phyloP scores from a whole-genome alignment of 1,140 invertebrate genomes.

The Drosophila parvula region DNA sequence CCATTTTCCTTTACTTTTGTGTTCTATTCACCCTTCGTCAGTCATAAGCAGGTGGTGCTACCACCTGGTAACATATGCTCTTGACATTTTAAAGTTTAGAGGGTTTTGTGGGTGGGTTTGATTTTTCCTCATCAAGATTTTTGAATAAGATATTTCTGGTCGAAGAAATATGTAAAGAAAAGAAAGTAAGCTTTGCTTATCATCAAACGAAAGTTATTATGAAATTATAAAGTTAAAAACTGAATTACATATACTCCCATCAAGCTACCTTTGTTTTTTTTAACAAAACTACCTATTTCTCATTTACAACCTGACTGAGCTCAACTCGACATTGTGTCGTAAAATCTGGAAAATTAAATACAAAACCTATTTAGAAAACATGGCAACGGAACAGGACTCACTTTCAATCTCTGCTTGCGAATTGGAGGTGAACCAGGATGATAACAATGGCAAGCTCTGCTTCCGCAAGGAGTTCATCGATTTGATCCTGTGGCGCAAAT shows the following conservation, averaged over 20 bases:
- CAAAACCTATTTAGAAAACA: not conserved
- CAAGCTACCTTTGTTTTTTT: not conserved
- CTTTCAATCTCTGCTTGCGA: not conserved
- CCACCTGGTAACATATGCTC: slow-evolving; percentile 45
- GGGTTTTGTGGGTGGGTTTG: too few relatives aligned
- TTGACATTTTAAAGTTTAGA: slow-evolving; percentile 13
- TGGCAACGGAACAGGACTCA: not conserved
- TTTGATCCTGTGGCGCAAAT: slow-evolving; percentile 38
- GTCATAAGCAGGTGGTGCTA: slow-evolving; percentile 4
- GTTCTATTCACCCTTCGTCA: not conserved
- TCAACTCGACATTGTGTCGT: slow-evolving; percentile 3
- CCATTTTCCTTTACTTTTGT: slow-evolving; percentile 21
- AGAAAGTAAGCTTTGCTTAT: not conserved
- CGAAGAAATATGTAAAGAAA: not conserved
- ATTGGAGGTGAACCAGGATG: not conserved
- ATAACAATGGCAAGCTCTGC: not conserved
- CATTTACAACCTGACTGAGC: not conserved
- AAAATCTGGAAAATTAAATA: not conserved
- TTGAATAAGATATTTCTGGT: not conserved
- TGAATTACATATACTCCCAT: not conserved
- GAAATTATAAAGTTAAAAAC: not conserved
- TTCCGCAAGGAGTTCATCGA: slow-evolving; percentile 9
- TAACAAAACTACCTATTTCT: not conserved
- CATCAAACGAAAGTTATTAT: not conserved
- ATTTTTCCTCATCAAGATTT: not conserved